A percentile compares a stretch with the other conserved stretches of the same genome.
Conservation (phyloP, 2,113 vertebrate species). For the Notarius quadriscutis region DNA sequence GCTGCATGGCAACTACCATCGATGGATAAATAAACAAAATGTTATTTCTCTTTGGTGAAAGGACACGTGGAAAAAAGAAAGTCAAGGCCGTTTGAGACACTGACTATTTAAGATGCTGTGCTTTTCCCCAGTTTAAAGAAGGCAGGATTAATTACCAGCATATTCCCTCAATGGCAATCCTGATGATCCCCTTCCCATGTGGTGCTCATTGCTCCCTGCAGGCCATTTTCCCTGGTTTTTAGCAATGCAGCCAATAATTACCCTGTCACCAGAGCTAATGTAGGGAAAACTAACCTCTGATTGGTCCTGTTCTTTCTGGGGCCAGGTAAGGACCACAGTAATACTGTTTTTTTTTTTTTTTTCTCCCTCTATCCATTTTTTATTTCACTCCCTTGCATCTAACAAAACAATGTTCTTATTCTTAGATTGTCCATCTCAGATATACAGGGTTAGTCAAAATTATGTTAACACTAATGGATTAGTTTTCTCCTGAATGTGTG, state of each 20-base stretch:
- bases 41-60: neutral
- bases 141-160: constrained; percentile 63
- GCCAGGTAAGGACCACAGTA: neutral
- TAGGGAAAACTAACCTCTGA: neutral
- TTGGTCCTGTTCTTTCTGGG: neutral
- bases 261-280: neutral
- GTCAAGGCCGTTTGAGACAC: constrained; percentile 25
- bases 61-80: constrained; percentile 38
- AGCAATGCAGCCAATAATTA: neutral
- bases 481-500: too few relatives aligned
- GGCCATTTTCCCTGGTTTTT: constrained; percentile 4
- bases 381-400: neutral
- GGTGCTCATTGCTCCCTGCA: constrained; percentile 29
- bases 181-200: constrained; percentile 3
- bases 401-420: neutral
- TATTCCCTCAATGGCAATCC: constrained; percentile 49
- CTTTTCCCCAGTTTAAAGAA: constrained; percentile 62
- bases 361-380: neutral
- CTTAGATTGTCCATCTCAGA: neutral
- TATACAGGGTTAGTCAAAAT: neutral
- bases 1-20: neutral
- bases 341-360: neutral
- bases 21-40: constrained; percentile 15
- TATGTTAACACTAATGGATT: too few relatives aligned
- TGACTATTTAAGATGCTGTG: constrained; percentile 53